These are phyloP conservation scores for Athripsodes cinereus DNA, from an alignment of 2,888 invertebrate species.

Conservation along the genomic window DNA sequence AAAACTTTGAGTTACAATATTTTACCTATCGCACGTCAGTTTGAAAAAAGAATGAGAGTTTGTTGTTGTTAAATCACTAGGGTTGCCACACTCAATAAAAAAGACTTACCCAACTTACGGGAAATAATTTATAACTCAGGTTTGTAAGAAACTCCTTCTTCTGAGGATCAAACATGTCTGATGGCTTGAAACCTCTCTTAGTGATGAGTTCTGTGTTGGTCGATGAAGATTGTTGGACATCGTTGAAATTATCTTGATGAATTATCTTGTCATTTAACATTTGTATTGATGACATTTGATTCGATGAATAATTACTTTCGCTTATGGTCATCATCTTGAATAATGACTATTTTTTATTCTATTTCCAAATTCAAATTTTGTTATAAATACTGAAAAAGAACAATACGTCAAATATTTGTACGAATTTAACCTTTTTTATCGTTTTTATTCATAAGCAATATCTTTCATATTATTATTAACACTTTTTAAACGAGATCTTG, in stretches of 20 bases:
- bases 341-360: no score
- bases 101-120: constrained; percentile 71
- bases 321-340: constrained; percentile 49
- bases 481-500: no score
- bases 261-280: constrained; percentile 47
- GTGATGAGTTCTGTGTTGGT: constrained; percentile 58
- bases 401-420: no score
- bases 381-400: no score
- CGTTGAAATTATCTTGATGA: constrained; percentile 45
- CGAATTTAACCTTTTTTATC: no score
- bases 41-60: no score
- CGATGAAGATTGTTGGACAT: constrained; percentile 45
- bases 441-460: no score
- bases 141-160: constrained; percentile 75
- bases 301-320: constrained; percentile 49
- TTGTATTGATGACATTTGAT: constrained; percentile 48
- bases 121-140: constrained; percentile 76
- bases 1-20: no score
- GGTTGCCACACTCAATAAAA: background rate
- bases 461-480: no score
- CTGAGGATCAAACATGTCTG: constrained; percentile 74
- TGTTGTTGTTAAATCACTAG: background rate
- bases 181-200: constrained; percentile 76
- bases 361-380: no score
- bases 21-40: no score